These are phyloP conservation scores for Agrochola circellaris DNA, from an alignment of 2,888 invertebrate genomes.

Conservation along the genomic window DNA sequence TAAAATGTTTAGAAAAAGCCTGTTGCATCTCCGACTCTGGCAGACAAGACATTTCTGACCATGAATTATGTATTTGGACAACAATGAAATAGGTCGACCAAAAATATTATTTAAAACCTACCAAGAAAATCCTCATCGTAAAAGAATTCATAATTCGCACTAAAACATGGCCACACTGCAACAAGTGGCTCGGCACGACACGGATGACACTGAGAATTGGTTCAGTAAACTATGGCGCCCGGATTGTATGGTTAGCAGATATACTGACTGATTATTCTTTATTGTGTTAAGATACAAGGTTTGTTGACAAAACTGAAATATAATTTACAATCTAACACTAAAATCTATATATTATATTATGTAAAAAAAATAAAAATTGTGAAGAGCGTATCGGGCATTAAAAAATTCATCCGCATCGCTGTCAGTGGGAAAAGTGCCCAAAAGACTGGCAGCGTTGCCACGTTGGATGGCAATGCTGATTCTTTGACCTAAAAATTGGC, in stretches of 20 bases:
- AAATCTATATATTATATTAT: too few relatives aligned
- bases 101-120: background rate
- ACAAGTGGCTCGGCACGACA: constrained; percentile 31
- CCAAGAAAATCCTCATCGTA: background rate
- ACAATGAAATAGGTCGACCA: background rate
- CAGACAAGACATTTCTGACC: background rate
- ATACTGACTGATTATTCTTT: constrained; percentile 15
- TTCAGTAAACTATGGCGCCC: constrained; percentile 61
- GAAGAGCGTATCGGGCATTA: too few relatives aligned
- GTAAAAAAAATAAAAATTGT: too few relatives aligned
- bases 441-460: too few relatives aligned
- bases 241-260: constrained; percentile 46
- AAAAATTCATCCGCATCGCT: too few relatives aligned
- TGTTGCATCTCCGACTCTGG: background rate
- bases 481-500: too few relatives aligned
- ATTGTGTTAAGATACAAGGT: too few relatives aligned
- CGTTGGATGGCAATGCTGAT: too few relatives aligned
- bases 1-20: background rate
- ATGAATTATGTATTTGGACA: background rate
- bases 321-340: too few relatives aligned
- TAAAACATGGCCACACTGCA: constrained; percentile 36
- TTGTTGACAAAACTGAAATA: too few relatives aligned
- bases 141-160: background rate
- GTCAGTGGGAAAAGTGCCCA: too few relatives aligned
- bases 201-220: constrained; percentile 70